Base-by-base conservation (phyloP, 2,888 invertebrate species). In the Hedya salicella region DNA sequence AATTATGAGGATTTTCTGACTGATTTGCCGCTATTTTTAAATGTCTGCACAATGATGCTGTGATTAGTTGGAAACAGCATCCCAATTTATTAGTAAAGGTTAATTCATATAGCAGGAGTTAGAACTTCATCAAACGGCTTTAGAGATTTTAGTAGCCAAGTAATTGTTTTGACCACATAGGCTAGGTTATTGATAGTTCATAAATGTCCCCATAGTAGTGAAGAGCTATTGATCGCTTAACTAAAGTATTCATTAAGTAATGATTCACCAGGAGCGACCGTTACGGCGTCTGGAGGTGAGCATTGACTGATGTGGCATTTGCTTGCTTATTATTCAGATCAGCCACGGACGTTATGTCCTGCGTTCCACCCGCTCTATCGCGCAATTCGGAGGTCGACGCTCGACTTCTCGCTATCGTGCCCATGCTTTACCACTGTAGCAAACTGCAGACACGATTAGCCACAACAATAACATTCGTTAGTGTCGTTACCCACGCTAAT, bases 251-350 rank as follows among this genome's bases (percentile, higher is more conserved):
- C 8, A 53, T 53, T 46, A 52, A 44, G 42, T 72, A 75, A 75
- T 77, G 72, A 77, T 75, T 77, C 71, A 73, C 71, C 73, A 73
- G 74, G 73, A 75, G 76, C 69, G 61, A 68, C 68, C 65, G 68
- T 68, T 68, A 65, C 65, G 62, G 62, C 54, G 66, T 61, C 66
- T 61, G 66, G 61, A 66, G 66, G 66, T 60, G 65, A 65, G 64
- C 17, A 56, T 52, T 56, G 21, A 77, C 71, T 75, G 75, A 77
- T 74, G 74, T 65, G 69, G 74, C 74, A 76, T 73, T 73, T 68
- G 77, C 71, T 76, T 75, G 77, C 82, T 86, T 84, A 79, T 78
- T 81, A 86, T 87, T 85, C 85, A 77, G 82, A 78, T 77, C 82
- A 83, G 78, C 76, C 70, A 70, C 71, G 70, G 77, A 80, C 80